Conservation (phyloP, 2,113 vertebrate genomes). For the Mustelus asterias region DNA sequence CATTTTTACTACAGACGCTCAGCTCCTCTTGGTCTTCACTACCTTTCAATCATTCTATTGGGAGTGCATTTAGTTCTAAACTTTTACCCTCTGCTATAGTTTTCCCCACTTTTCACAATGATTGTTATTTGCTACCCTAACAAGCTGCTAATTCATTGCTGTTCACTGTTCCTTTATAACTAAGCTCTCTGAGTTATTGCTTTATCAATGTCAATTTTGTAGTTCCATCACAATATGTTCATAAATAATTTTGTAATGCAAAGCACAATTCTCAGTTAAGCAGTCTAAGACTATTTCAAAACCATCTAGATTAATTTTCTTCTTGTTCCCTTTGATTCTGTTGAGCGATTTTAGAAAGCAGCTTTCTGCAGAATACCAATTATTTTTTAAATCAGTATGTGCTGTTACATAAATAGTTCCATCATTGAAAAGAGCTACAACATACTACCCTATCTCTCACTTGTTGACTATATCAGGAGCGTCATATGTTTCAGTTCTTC, state of each 20-base stretch:
- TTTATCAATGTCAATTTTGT: neutral
- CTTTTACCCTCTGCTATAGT: neutral
- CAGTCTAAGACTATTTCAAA: neutral
- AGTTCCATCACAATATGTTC: neutral
- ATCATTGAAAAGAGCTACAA: neutral
- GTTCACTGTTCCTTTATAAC: neutral
- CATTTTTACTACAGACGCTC: neutral
- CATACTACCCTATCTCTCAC: neutral
- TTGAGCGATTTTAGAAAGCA: neutral
- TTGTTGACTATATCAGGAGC: neutral
- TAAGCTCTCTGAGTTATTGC: neutral
- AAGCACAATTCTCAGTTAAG: neutral
- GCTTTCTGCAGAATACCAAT: neutral
- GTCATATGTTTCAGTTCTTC: neutral
- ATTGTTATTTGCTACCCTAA: neutral
- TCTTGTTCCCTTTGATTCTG: neutral
- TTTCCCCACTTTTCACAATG: neutral
- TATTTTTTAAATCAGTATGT: neutral
- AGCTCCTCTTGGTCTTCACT: neutral
- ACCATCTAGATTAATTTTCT: neutral
- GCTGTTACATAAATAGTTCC: neutral
- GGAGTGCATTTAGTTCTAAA: neutral
- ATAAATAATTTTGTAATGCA: neutral
- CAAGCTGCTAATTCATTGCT: neutral
- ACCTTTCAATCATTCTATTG: neutral